Base-by-base conservation (phyloP, 2,888 invertebrate genomes). In the Diplolepis rosae region DNA sequence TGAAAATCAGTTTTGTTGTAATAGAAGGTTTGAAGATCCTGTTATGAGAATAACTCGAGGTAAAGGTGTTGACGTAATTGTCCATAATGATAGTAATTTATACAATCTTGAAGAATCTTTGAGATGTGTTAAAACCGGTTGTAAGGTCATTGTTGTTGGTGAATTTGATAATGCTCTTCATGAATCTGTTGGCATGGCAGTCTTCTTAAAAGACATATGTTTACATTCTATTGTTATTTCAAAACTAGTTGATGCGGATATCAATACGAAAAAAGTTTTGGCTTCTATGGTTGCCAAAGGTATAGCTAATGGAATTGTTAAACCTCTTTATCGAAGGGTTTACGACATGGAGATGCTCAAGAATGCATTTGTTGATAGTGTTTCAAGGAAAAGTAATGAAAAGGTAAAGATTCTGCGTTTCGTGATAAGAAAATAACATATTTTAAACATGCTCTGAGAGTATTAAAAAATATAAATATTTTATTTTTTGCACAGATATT, bases 1-100 rank as follows among this genome's bases (percentile, higher is more conserved):
- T 4, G 92, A 92, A 48, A 82, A 87, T 48, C 92, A 95, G 84
- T 95, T 98, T 84, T 51, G 52, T 9, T 42, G n/a, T 5, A 5
- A 4, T 1, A 42, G 1, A 42, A 92, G 94, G 0, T 98, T 98
- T 88, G 97, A 97, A 87, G 92, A 93, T 79, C 93, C 96, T 92
- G 91, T 98, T 70, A 91, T 94, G 79, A 90, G 90, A 50, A 85
- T 83, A 27, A 91, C 91, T 0, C 82, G 86, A 45, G 92, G 92
- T 13, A 86, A 87, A 80, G 91, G 91, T 69, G 91, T 92, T 4
- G 90, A 92, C 81, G 89, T 97, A 71, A 95, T 98, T 0, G 91
- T 98, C 18, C 65, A 65, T 5, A 73, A 71, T 68, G 48, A 30
- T 32, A 28, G 27, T 6, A 66, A 66, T 69, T 91, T 94, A 77